Percentiles rank a stretch among this genome's conserved stretches.
phyloP scores from a whole-genome alignment of 1,140 invertebrate genomes.

The Bursaphelenchus mucronatus region DNA sequence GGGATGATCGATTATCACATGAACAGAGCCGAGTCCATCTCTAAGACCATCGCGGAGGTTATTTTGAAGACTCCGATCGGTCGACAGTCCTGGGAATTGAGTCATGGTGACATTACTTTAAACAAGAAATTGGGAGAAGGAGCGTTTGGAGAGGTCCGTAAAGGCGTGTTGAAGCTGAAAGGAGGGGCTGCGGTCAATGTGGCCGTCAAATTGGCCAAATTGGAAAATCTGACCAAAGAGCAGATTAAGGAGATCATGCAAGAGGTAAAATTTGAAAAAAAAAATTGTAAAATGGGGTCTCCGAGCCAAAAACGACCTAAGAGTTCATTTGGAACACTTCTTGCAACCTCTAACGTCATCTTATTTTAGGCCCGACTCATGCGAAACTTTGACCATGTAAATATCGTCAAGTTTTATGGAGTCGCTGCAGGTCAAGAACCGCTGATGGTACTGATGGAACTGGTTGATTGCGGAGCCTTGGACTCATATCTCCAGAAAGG shows the following conservation, averaged over 20 bases:
- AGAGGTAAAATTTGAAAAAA: neutral
- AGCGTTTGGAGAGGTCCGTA: constrained; percentile 32
- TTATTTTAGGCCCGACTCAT: constrained; percentile 20
- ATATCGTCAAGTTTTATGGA: constrained; percentile 51
- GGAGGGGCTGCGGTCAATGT: constrained; percentile 25
- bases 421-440: constrained; percentile 45
- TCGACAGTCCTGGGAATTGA: constrained; percentile 39
- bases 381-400: constrained; percentile 38
- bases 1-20: constrained; percentile 23
- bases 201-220: constrained; percentile 32
- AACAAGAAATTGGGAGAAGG: constrained; percentile 39
- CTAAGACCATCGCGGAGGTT: constrained; percentile 1
- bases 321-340: neutral
- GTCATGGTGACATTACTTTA: constrained; percentile 33
- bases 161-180: constrained; percentile 25
- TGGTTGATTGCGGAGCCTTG: constrained; percentile 37
- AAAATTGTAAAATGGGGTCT: neutral
- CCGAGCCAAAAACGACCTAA: neutral
- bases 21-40: constrained; percentile 7
- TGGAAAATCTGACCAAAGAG: constrained; percentile 30
- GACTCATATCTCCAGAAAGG: constrained; percentile 47
- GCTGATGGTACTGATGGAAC: constrained; percentile 50
- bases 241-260: constrained; percentile 33
- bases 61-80: constrained; percentile 16
- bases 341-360: neutral